Evolutionary conservation across 2,113 vertebrate genomes (phyloP).

Genomic region (Gymnorhina tibicen): DNA sequence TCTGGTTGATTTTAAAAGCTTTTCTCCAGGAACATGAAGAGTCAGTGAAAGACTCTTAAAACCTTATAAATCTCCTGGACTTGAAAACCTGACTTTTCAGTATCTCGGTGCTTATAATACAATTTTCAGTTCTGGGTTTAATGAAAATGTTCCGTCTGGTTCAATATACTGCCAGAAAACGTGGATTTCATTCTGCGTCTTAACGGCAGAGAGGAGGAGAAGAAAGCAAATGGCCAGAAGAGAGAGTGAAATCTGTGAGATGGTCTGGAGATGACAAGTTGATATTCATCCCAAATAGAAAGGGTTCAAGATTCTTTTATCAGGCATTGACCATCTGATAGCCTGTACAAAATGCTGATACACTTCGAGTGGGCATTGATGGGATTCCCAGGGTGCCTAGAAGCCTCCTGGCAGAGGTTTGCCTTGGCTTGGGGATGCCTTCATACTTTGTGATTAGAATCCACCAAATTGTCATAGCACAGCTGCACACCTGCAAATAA

Average conservation of each 20-base stretch:
- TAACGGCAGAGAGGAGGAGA: not conserved
- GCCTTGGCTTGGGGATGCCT: not conserved
- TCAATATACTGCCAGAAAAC: not conserved
- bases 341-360: not conserved
- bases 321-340: not conserved
- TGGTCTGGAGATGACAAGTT: not conserved
- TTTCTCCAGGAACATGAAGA: not conserved
- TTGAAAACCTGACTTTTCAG: not conserved
- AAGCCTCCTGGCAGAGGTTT: not conserved
- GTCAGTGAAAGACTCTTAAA: not conserved
- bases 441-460: not conserved
- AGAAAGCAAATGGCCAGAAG: not conserved
- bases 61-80: not conserved
- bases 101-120: not conserved
- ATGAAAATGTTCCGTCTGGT: not conserved
- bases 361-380: not conserved
- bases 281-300: not conserved
- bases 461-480: not conserved
- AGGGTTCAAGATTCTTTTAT: not conserved
- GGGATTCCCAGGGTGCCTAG: not conserved
- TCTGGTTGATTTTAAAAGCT: not conserved
- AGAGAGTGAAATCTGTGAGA: not conserved
- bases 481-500: not conserved
- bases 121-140: not conserved
- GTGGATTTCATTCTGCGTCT: not conserved